Conservation (phyloP, 1,140 invertebrate genomes). For the Aphidius gifuensis region DNA sequence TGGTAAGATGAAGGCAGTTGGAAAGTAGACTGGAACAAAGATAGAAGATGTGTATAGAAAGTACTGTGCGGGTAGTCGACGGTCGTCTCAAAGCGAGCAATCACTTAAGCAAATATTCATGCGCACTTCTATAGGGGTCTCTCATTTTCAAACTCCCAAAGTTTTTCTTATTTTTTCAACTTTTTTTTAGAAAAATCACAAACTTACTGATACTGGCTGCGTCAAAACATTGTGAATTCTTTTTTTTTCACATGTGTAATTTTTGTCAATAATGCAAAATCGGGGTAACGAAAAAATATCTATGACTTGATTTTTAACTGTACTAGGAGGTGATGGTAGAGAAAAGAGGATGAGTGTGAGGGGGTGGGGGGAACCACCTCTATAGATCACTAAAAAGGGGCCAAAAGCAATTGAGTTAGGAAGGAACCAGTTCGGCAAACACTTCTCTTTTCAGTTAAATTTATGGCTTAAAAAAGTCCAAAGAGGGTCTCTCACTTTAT, state of each 20-base stretch:
- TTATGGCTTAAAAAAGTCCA: conserved; percentile 56
- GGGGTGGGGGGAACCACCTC: conserved; percentile 20
- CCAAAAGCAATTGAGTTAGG: conserved; percentile 54
- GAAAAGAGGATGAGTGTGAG: neutral
- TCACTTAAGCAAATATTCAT: conserved; percentile 54
- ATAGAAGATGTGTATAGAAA: neutral
- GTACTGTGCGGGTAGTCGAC: neutral
- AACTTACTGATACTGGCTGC: too few species aligned
- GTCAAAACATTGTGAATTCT: too few species aligned
- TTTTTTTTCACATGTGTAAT: too few species aligned
- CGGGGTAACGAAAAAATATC: too few species aligned
- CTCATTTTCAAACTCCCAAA: conserved; percentile 21
- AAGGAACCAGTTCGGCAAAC: conserved; percentile 57
- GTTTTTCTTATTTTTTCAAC: neutral
- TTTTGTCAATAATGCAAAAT: too few species aligned
- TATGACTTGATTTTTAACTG: too few species aligned
- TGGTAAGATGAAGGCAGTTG: neutral
- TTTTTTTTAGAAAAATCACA: neutral
- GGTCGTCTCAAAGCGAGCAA: conserved; percentile 47
- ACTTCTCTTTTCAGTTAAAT: conserved; percentile 45
- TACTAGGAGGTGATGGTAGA: neutral
- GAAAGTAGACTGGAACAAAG: too few species aligned
- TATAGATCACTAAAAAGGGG: conserved; percentile 46
- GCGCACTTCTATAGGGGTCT: conserved; percentile 46
- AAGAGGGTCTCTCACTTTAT: conserved; percentile 52